These are phyloP conservation scores for Drosophila jambulina DNA, from an alignment of 1,140 invertebrate species.

Conservation along the genomic window DNA sequence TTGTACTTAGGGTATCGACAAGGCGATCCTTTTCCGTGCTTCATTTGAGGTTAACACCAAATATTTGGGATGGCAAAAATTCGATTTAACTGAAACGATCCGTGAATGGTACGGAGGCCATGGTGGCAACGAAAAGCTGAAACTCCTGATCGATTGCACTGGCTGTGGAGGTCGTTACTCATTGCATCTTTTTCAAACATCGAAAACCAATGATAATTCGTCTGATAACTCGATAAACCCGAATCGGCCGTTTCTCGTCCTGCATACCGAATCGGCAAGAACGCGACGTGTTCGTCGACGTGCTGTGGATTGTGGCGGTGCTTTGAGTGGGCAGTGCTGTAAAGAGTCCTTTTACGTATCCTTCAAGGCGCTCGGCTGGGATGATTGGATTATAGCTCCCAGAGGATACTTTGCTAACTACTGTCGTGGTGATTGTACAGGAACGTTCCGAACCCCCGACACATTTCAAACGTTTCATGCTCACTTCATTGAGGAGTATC, in stretches of 20 bases:
- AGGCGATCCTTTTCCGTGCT: conserved; percentile 89
- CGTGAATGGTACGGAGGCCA: conserved; percentile 89
- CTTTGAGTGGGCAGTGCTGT: conserved; percentile 93
- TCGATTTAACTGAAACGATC: conserved; percentile 93
- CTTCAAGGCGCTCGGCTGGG: conserved; percentile 96
- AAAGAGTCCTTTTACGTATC: conserved; percentile 96
- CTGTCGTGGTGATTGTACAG: conserved; percentile 94
- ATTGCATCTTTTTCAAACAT: conserved; percentile 85
- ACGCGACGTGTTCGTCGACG: conserved; percentile 90
- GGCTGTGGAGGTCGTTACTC: conserved; percentile 91
- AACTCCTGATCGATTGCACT: conserved; percentile 93
- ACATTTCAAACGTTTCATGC: conserved; percentile 94
- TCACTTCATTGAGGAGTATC: conserved; percentile 95
- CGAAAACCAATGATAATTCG: conserved; percentile 17
- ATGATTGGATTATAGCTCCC: conserved; percentile 97
- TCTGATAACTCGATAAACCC: conserved; percentile 62
- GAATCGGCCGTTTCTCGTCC: conserved; percentile 93
- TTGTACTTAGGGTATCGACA: conserved; percentile 86
- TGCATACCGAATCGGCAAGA: conserved; percentile 89
- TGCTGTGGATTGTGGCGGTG: conserved; percentile 92
- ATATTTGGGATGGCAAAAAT: conserved; percentile 93
- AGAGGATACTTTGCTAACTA: conserved; percentile 97
- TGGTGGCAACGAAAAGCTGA: conserved; percentile 86
- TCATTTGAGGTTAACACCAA: conserved; percentile 89
- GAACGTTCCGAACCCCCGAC: conserved; percentile 91